A percentile compares a stretch with the other conserved stretches of the same genome.
These are phyloP conservation scores for Chiloscyllium plagiosum DNA, from an alignment of 2,113 vertebrate genomes.

Conservation along the genomic window DNA sequence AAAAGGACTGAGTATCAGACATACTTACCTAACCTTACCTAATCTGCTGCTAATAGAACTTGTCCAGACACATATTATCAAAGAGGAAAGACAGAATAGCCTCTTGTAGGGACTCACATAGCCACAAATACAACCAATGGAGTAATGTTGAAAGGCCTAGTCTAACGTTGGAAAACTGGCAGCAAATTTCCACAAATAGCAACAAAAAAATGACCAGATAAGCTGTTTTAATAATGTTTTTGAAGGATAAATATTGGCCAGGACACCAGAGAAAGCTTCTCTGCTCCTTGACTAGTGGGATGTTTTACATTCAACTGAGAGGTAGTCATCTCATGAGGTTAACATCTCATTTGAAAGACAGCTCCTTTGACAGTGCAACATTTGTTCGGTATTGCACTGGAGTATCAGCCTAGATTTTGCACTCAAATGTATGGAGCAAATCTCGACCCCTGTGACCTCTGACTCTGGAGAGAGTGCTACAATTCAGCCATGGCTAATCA, in stretches of 20 bases:
- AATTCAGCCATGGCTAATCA: neutral
- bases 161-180: neutral
- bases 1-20: neutral
- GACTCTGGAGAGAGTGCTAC: neutral
- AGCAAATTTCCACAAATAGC: neutral
- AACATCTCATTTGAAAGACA: neutral
- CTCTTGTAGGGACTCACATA: neutral
- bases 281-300: neutral
- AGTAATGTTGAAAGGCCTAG: neutral
- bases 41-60: neutral
- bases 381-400: neutral
- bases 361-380: neutral
- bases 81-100: neutral
- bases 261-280: neutral
- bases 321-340: neutral
- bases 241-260: neutral
- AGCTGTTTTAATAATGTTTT: neutral
- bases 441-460: neutral
- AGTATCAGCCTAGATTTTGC: neutral
- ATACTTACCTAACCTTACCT: too few species aligned
- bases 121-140: neutral
- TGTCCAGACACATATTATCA: neutral
- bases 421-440: neutral
- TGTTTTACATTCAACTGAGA: neutral
- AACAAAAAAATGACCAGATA: neutral